Percentiles rank a stretch among this genome's conserved stretches.
These are phyloP conservation scores for Xenotilapia caudafasciata DNA, from an alignment of 2,113 vertebrate species.

Conservation along the genomic window DNA sequence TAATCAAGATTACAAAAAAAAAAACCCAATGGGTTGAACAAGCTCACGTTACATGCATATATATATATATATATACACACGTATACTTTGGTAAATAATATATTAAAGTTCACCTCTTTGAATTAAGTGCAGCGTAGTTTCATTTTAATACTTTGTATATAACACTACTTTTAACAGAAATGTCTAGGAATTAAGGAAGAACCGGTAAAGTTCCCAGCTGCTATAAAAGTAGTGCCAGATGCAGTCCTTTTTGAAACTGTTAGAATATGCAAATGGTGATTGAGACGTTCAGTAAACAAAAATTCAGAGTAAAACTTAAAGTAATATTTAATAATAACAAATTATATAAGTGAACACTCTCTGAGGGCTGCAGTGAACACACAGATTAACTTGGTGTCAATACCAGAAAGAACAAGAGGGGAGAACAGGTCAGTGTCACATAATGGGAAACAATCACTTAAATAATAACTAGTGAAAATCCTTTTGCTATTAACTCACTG, in stretches of 20 bases:
- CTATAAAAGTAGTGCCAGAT: not conserved
- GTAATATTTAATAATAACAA: not conserved
- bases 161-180: not conserved
- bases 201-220: not conserved
- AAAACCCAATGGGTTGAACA: rapidly evolving
- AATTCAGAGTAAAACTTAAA: not conserved
- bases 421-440: not conserved
- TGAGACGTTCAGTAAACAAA: not conserved
- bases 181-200: not conserved
- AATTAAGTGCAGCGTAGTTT: not conserved
- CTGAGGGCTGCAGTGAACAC: not conserved
- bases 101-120: not conserved
- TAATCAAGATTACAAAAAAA: not conserved
- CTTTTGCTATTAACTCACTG: not conserved
- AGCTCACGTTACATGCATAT: not conserved
- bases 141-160: not conserved
- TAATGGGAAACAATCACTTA: not conserved
- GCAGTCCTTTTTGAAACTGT: not conserved
- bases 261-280: not conserved
- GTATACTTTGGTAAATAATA: not conserved
- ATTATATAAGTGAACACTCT: not conserved
- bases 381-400: not conserved
- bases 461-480: not conserved
- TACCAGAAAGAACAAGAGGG: not conserved
- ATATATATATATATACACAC: not conserved